Percentiles rank a stretch among this genome's conserved stretches.
These are phyloP conservation scores for Chauna torquata DNA, from an alignment of 2,113 vertebrate species.

Conservation along the genomic window DNA sequence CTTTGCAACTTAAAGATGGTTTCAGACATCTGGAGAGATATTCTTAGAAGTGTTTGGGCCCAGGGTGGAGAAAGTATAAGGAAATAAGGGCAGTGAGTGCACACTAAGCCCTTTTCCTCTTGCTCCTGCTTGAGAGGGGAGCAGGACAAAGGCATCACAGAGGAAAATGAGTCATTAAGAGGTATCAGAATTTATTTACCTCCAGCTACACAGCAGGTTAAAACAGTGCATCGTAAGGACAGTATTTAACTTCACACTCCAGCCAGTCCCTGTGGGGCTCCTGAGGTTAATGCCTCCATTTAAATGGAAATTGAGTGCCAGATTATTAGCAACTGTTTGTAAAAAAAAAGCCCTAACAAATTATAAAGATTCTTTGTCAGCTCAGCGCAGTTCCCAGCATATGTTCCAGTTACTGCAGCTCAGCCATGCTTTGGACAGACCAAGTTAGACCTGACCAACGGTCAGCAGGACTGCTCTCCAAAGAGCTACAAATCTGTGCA, in stretches of 20 bases:
- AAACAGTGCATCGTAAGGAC: conserved; percentile 16
- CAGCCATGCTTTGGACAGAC: neutral
- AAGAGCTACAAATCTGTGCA: neutral
- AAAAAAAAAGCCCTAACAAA: neutral
- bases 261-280: neutral
- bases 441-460: neutral
- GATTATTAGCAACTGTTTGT: conserved; percentile 71
- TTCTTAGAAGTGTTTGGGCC: neutral
- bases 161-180: neutral
- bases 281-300: conserved; percentile 75
- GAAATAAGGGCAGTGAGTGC: neutral
- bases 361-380: conserved; percentile 44
- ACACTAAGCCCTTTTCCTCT: neutral
- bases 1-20: neutral
- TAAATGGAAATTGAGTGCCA: conserved; percentile 76
- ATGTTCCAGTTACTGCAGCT: neutral
- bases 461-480: neutral
- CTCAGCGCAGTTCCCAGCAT: conserved; percentile 3
- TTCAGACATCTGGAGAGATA: neutral
- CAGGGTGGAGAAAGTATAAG: neutral
- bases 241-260: conserved; percentile 14
- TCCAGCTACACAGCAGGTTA: neutral
- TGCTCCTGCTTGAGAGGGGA: neutral
- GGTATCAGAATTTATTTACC: conserved; percentile 42
- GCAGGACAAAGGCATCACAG: neutral